Evolutionary conservation across 2,797 vertebrate species (phyloP).

Genomic region (Austrolebias charrua): DNA sequence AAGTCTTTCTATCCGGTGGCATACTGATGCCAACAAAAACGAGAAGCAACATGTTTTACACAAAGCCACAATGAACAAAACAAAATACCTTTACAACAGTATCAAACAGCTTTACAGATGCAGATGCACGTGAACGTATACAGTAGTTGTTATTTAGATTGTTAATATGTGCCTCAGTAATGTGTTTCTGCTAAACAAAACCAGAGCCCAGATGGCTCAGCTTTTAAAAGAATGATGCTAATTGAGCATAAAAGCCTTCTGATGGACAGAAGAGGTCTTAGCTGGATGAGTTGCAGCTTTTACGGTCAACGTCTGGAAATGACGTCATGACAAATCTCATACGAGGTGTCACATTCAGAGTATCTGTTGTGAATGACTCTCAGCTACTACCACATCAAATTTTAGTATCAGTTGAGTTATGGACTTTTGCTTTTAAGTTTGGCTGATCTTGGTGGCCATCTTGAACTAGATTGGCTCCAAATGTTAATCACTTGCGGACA

Average conservation of each 20-base stretch:
- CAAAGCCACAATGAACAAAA: background rate
- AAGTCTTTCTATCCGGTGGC: too few relatives aligned
- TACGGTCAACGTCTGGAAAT: too few relatives aligned
- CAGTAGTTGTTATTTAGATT: conserved; percentile 1
- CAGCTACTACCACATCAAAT: too few relatives aligned
- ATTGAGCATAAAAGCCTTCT: conserved; percentile 15
- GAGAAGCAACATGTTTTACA: conserved; percentile 11
- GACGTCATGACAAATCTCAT: too few relatives aligned
- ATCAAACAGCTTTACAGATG: background rate
- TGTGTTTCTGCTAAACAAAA: conserved; percentile 21
- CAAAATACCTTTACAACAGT: background rate
- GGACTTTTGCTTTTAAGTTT: too few relatives aligned
- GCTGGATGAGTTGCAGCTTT: conserved; percentile 1
- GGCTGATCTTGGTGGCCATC: too few relatives aligned
- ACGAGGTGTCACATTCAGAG: too few relatives aligned
- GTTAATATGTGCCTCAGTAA: conserved; percentile 5
- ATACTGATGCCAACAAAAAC: background rate
- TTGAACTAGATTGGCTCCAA: too few relatives aligned
- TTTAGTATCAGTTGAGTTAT: too few relatives aligned
- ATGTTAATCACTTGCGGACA: too few relatives aligned
- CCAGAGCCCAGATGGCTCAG: conserved; percentile 9
- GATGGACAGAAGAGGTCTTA: conserved; percentile 20
- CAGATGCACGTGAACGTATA: background rate
- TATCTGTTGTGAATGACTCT: too few relatives aligned
- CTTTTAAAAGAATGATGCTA: conserved; percentile 21